Evolutionary conservation across 2,888 invertebrate genomes (phyloP), one percentile per base, ranked within the genome.

Genomic region (Ethmia dodecea): DNA sequence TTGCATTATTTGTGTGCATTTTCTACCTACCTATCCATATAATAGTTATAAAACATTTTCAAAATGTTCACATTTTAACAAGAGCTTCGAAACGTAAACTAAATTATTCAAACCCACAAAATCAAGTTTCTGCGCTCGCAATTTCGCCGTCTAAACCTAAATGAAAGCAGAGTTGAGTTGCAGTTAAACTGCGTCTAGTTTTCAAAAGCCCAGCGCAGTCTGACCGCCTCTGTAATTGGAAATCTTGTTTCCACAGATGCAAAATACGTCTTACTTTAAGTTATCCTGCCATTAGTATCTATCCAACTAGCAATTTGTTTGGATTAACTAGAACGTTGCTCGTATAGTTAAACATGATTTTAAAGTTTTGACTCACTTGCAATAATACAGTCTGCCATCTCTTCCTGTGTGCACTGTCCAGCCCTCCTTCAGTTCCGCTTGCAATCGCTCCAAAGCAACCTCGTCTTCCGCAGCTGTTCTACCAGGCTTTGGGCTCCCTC

Each of bases 351-450:
- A n/a, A n/a, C n/a, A n/a, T n/a, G n/a, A n/a, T n/a, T 8, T 14
- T 18, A 12, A 26, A 26, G 11, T 11, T 25, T 11, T 10, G 12
- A 89, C 94, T 91, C 81, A 96, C 96, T 96, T 95, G 93, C 95
- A 95, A 88, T 94, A 96, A 79, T 95, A 96, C 42, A 94, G 90
- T 54, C 95, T 88, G 43, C 94, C 94, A 65, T 93, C 93, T 55
- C 91, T 90, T 63, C 91, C 91, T 41, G 90, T 88, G 70, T 94
- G 93, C n/a, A 91, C 92, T 10, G 92, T 93, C 93, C 93, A 94
- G 39, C 93, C 93, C 42, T 90, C 89, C 62, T 91, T 91, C 43
- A 92, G 72, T 51, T 88, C 88, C 9, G 83, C 81, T 53, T 90
- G 90, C 30, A 91, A 66, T 43, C 78, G 78, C 60, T 89, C 89